A percentile compares a stretch with the other conserved stretches of the same genome.
Evolutionary conservation across 2,888 invertebrate species (phyloP).

Genomic region (Graphium colonna): DNA sequence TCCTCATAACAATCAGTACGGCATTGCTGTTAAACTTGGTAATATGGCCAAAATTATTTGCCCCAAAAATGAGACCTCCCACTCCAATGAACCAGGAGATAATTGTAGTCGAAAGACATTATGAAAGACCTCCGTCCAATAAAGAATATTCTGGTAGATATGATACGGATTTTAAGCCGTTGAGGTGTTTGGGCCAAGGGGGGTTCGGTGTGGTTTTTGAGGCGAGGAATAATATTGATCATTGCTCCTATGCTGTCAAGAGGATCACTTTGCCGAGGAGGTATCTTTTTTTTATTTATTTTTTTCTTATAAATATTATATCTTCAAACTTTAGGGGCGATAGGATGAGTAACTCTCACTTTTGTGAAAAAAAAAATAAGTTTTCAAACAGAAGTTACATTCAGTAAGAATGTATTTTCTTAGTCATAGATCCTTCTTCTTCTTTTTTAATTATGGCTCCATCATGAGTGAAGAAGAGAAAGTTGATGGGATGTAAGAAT

Average conservation of each 20-base stretch:
- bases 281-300: no score
- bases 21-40: slow-evolving; percentile 85
- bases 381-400: no score
- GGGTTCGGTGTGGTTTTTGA: slow-evolving; percentile 99
- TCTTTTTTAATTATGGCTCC: no score
- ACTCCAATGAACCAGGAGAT: slow-evolving; percentile 53
- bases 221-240: slow-evolving; percentile 95
- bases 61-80: slow-evolving; percentile 43
- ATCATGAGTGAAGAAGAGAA: no score
- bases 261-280: slow-evolving; percentile 91
- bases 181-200: slow-evolving; percentile 91
- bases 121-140: slow-evolving; percentile 42
- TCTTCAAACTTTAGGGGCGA: no score
- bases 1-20: slow-evolving; percentile 86
- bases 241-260: slow-evolving; percentile 96
- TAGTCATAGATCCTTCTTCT: no score
- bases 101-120: slow-evolving; percentile 57
- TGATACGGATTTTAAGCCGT: slow-evolving; percentile 89
- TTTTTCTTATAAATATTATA: no score
- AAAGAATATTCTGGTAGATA: slow-evolving; percentile 83
- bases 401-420: no score
- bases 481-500: no score
- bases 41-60: slow-evolving; percentile 73
- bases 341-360: no score
- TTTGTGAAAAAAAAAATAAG: no score